Evolutionary conservation across 2,888 invertebrate species (phyloP), one percentile per base, ranked within the genome.

Genomic region (Liopterus haemorrhoidalis): DNA sequence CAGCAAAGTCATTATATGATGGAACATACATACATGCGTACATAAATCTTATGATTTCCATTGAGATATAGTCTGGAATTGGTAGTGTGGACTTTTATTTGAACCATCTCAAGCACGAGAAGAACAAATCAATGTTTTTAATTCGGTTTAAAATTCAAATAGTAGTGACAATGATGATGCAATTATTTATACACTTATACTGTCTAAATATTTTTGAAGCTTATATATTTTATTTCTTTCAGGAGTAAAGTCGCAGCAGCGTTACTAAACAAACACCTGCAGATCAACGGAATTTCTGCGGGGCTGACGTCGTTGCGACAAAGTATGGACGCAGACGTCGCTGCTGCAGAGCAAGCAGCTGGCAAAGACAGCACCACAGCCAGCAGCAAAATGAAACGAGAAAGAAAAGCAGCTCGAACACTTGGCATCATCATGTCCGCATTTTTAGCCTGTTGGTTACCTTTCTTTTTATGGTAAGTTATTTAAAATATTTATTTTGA

Each of bases 371-470:
- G 76, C 64, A 76, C 79, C 51, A 81, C 84, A 66, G 79, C 85
- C 46, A 85, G 84, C 68, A 86, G 76, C 66, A 89, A 90, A 69
- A 90, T 91, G 89, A 82, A 87, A 64, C 71, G 89, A 40, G 91
- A 91, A 66, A 72, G 89, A 49, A 90, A 90, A 64, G 93, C 94
- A 0, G 94, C 94, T 2, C 79, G 93, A 61, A 95, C 95, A 8
- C 75, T 95, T 30, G 95, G 95, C 44, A 92, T 95, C 63, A 94
- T 95, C 62, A 94, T 95, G 85, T 92, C 93, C 21, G 93, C 91
- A 0, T 95, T 95, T 68, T 72, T 95, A 49, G 79, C 92, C 5
- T 95, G 95, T 68, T 95, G 94, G 92, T 75, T 93, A 52, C 95
- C 95, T 4, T 95, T 95, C 74, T 95, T 95, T 68, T 73, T 90